These are phyloP conservation scores for Seira sanloemensis DNA, from an alignment of 2,888 invertebrate genomes.

Conservation along the genomic window DNA sequence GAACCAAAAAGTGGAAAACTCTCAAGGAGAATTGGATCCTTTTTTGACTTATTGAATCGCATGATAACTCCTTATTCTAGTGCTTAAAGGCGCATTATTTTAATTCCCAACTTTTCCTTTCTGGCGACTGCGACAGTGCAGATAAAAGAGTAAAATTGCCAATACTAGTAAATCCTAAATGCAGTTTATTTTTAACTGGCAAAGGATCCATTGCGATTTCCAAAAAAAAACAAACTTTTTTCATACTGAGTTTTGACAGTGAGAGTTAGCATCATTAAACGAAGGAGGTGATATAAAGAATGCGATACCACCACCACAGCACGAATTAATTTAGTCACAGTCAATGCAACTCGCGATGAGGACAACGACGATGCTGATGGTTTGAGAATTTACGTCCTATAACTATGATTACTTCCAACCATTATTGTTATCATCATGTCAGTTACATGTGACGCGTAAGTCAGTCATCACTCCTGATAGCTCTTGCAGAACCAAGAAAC, in stretches of 20 bases:
- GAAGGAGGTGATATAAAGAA: neutral
- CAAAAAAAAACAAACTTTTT: neutral
- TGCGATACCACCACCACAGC: neutral
- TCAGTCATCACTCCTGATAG: slow-evolving; percentile 8
- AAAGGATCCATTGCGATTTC: neutral
- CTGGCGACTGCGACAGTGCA: neutral
- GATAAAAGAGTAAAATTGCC: neutral
- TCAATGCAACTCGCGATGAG: slow-evolving; percentile 11
- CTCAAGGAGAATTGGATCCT: slow-evolving; percentile 23
- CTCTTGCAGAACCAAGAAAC: slow-evolving; percentile 5
- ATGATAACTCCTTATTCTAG: neutral
- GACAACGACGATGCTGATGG: neutral
- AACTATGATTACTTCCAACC: slow-evolving; percentile 4
- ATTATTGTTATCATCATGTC: slow-evolving; percentile 2
- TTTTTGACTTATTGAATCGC: neutral
- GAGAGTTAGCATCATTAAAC: slow-evolving; percentile 1
- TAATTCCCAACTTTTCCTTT: neutral
- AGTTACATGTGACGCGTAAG: slow-evolving; percentile 13
- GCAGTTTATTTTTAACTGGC: neutral
- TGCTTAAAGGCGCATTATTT: neutral
- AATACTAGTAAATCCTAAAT: neutral
- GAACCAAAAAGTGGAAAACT: slow-evolving; percentile 8
- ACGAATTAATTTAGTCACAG: slow-evolving; percentile 1
- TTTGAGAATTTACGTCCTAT: neutral
- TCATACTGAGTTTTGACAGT: neutral